phyloP scores from a whole-genome alignment of 2,888 invertebrate species.

The Synergus gifuensis region DNA sequence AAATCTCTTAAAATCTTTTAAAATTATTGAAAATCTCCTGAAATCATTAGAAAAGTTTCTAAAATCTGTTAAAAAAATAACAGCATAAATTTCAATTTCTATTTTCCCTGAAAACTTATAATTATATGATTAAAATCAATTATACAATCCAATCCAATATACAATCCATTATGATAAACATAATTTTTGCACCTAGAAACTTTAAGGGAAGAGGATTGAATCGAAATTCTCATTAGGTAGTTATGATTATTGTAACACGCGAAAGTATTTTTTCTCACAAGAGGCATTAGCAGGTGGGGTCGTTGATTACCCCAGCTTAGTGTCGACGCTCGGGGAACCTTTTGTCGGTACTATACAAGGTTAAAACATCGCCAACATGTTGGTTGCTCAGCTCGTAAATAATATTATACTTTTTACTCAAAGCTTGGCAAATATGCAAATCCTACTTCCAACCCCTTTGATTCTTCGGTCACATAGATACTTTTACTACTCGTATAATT shows the following conservation, averaged over 20 bases:
- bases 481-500: too few species aligned
- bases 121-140: too few species aligned
- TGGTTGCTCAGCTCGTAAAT: not conserved
- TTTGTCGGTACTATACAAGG: slow-evolving; percentile 40
- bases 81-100: too few species aligned
- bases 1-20: too few species aligned
- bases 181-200: too few species aligned
- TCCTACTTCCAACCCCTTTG: slow-evolving; percentile 10
- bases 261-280: not conserved
- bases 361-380: slow-evolving; percentile 31
- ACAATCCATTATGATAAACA: too few species aligned
- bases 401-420: slow-evolving; percentile 16
- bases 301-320: slow-evolving; percentile 53
- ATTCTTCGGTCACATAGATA: slow-evolving; percentile 6
- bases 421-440: slow-evolving; percentile 44
- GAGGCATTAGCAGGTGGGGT: slow-evolving; percentile 50
- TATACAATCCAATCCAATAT: too few species aligned
- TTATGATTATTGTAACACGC: slow-evolving; percentile 41
- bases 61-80: too few species aligned
- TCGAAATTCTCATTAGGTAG: slow-evolving; percentile 21
- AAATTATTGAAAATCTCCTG: too few species aligned
- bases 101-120: too few species aligned
- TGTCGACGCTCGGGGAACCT: slow-evolving; percentile 44
- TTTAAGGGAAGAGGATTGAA: not conserved
- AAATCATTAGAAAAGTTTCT: too few species aligned